Evolutionary conservation across 1,140 invertebrate genomes (phyloP).

Genomic region (Platorchestia sp.): DNA sequence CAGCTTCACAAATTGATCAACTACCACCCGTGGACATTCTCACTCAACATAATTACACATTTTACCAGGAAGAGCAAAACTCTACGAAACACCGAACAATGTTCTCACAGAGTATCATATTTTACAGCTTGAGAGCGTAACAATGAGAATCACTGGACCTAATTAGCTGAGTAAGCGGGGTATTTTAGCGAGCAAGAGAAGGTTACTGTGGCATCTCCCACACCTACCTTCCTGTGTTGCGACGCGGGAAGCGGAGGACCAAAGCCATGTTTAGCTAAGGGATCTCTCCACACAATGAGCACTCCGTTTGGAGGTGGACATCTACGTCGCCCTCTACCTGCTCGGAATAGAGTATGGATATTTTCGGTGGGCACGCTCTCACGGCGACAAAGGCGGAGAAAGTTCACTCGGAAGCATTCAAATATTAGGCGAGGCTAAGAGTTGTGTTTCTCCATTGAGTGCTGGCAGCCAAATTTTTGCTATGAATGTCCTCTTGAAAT

Average conservation of each 20-base stretch:
- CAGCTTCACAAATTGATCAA: no score
- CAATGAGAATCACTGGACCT: neutral
- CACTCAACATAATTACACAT: no score
- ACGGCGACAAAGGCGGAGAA: neutral
- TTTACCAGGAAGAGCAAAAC: no score
- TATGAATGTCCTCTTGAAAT: neutral
- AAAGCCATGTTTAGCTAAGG: neutral
- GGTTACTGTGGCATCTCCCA: neutral
- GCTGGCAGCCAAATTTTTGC: neutral
- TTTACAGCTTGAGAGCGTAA: neutral
- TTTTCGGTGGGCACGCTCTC: neutral
- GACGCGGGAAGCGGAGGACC: neutral
- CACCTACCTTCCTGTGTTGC: neutral
- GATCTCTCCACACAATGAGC: conserved; percentile 34
- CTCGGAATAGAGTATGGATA: conserved; percentile 26
- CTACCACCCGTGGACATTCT: no score
- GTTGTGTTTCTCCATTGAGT: neutral
- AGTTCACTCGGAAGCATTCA: neutral
- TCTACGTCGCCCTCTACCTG: neutral
- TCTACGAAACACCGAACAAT: no score
- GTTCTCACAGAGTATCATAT: neutral
- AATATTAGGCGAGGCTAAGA: neutral
- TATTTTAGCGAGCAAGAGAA: neutral
- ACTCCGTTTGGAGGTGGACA: conserved; percentile 17
- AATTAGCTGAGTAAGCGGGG: neutral